Base-by-base conservation (phyloP, 1,140 invertebrate species). In the Bombus impatiens region DNA sequence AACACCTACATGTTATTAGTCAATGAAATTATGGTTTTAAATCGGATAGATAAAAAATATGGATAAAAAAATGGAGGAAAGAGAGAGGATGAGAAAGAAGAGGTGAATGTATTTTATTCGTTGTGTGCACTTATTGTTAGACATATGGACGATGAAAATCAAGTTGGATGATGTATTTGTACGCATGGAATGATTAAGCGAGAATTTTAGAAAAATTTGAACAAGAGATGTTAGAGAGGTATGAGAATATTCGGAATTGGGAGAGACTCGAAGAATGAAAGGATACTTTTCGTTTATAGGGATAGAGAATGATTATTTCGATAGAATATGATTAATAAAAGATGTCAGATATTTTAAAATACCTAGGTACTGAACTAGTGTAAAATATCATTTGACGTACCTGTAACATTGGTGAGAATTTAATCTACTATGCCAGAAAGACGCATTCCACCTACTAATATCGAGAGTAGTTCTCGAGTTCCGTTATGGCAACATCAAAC, bases 381-480 rank as follows among this genome's bases (percentile, higher is more conserved):
- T 2, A 15, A 32, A 67, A 67, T 32, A 77, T 70, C n/a, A 18
- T 35, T 42, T 13, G 18, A 9, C 10, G 6, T 13, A 10, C 12
- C 32, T 12, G 75, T 9, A 78, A 71, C 47, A 71, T 53, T 22
- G 47, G 57, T 25, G 81, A 78, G 78, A 78, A 84, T 78, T 70
- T 70, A 78, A 84, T 57, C 76, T 32, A 18, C 40, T 35, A n/a
- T 59, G 32, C 13, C 47, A 15, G 72, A n/a, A 35, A 65, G 28
- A 40, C 13, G 35, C 35, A 22, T 71, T 78, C 12, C 47, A 71
- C 2, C 12, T 32, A 44, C n/a, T 22, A 70, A 70, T 75, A 35
- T 57, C 18, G 18, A 15, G 37, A 59, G n/a, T 70, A 78, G 82
- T 84, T 84, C 76, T n/a, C 82, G 47, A 84, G 82, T 84, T 70